phyloP scores from a whole-genome alignment of 2,113 vertebrate species.

The Sisor rabdophorus region DNA sequence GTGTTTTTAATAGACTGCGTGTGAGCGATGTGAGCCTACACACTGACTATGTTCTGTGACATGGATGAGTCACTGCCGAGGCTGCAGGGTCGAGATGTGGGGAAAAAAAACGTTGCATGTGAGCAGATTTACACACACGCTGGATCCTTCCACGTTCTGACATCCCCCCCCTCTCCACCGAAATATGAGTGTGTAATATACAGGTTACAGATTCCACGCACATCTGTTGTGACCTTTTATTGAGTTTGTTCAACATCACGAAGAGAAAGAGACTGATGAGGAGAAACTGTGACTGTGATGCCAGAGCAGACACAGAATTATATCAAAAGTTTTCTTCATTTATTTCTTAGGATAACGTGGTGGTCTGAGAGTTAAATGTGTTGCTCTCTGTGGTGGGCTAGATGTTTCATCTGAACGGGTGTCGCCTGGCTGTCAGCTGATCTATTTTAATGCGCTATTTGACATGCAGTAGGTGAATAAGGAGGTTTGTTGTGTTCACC shows the following conservation, averaged over 20 bases:
- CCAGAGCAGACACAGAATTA: not conserved
- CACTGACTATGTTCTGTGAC: not conserved
- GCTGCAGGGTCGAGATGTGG: slow-evolving; percentile 21
- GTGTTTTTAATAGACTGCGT: not conserved
- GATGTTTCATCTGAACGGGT: not conserved
- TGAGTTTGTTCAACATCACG: slow-evolving; percentile 42
- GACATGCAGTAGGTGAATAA: slow-evolving; percentile 10
- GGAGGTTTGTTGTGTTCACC: not conserved
- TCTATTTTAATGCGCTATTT: slow-evolving; percentile 25
- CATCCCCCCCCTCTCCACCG: not conserved
- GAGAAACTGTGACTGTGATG: slow-evolving; percentile 6
- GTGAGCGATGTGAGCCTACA: not conserved
- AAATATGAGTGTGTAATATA: slow-evolving; percentile 26
- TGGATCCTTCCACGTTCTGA: too few relatives aligned
- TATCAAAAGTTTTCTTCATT: too few relatives aligned
- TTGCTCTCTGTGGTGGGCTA: not conserved
- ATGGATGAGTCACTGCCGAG: slow-evolving; percentile 22
- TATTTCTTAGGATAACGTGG: not conserved
- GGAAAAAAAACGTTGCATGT: not conserved
- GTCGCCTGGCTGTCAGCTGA: not conserved
- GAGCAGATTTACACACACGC: not conserved
- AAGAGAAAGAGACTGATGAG: slow-evolving; percentile 7
- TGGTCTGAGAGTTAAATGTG: slow-evolving; percentile 10
- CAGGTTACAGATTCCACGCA: slow-evolving; percentile 32
- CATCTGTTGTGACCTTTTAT: slow-evolving; percentile 46